Evolutionary conservation across 2,113 vertebrate species (phyloP).

Genomic region (Corydoras sp.): DNA sequence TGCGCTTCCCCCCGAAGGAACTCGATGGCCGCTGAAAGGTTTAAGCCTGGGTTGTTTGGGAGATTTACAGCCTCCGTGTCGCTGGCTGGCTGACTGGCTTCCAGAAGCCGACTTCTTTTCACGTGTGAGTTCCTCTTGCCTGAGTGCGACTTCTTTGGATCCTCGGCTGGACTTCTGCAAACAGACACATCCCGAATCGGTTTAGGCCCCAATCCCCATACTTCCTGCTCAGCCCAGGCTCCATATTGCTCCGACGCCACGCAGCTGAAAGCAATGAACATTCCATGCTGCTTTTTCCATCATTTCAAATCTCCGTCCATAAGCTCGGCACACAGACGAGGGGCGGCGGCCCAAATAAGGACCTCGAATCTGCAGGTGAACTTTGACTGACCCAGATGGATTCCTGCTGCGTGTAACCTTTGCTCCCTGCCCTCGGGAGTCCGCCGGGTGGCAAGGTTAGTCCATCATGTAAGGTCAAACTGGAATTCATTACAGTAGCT

Average conservation of each 20-base stretch:
- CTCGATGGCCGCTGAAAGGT: not conserved
- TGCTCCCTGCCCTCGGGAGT: constrained; percentile 49
- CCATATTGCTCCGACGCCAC: constrained; percentile 57
- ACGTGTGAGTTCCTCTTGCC: not conserved
- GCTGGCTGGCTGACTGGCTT: not conserved
- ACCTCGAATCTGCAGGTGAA: constrained; percentile 53
- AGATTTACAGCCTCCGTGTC: not conserved
- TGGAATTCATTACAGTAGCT: not conserved
- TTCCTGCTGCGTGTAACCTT: constrained; percentile 56
- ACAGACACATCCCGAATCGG: not conserved
- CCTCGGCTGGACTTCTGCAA: not conserved
- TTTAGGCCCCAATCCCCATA: constrained; percentile 28
- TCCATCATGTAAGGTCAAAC: constrained; percentile 6
- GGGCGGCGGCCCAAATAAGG: constrained; percentile 54
- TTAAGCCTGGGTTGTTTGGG: not conserved
- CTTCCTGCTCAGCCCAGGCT: constrained; percentile 60
- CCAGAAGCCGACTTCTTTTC: not conserved
- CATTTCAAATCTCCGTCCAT: constrained; percentile 61
- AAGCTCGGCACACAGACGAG: constrained; percentile 58
- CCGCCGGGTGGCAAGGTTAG: constrained; percentile 36
- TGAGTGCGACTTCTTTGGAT: constrained; percentile 17
- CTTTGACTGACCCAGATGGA: constrained; percentile 58
- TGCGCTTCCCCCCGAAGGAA: not conserved
- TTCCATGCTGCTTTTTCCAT: constrained; percentile 60
- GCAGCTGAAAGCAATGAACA: constrained; percentile 71